Base-by-base conservation (phyloP, 2,113 vertebrate species). In the Perognathus longimembris region DNA sequence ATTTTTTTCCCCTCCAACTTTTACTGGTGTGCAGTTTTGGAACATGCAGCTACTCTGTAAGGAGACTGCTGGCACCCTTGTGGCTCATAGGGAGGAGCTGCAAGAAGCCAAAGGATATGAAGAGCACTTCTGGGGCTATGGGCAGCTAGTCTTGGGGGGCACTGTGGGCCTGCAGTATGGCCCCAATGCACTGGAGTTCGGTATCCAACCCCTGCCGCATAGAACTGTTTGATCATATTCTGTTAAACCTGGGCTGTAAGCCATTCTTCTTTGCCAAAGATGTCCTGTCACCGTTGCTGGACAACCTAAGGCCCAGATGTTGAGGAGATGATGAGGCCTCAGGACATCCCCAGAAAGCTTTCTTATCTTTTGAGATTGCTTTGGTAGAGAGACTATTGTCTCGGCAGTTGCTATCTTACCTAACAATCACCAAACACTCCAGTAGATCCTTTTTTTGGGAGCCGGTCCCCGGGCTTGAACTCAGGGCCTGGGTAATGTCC, bases 131-230 rank as follows among this genome's bases (percentile, higher is more conserved):
- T 12, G 6, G 5, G 9, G 20, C n/a, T 64, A 12, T 54, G 42
- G 5, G 12, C 24, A 32, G 38, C 4, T 36, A 34, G 21, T 21
- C 30, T 42, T n/a, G n/a, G n/a, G 20, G 64, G 50, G 42, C 20
- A 3, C 18, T 4, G 3, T n/a, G 7, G 17, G 18, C 40, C 21
- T 69, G 1, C 45, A 17, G 1, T 4, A 3, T 20, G n/a, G n/a
- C 30, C 11, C n/a, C n/a, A n/a, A n/a, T n/a, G n/a, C n/a, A n/a
- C n/a, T n/a, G 30, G 42, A 20, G 6, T 34, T 78, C 21, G n/a
- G 24, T 40, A 30, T 11, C 32, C 6, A 50, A 8, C 32, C 3
- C n/a, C 7, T 45, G 3, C n/a, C 21, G 22, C 18, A n/a, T 54
- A 0, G 17, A 20, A 42, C 50, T 54, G 2, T 80, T 36, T 30